phyloP scores from a whole-genome alignment of 2,888 invertebrate species.

The Pheosia tremula region DNA sequence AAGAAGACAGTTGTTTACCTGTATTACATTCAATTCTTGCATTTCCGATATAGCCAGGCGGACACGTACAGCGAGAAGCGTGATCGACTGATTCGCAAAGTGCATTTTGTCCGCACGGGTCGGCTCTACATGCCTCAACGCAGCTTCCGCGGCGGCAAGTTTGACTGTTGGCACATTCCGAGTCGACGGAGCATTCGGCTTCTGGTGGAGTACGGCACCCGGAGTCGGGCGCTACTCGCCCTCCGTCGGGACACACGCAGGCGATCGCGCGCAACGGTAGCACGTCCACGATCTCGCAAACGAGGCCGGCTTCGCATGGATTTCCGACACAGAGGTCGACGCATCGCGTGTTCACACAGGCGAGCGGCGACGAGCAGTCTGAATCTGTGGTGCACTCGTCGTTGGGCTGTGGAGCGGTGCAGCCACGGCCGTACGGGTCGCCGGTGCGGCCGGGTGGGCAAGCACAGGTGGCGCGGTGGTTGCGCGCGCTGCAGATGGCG shows the following conservation, averaged over 20 bases:
- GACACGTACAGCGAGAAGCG: slow-evolving; percentile 91
- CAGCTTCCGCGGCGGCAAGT: slow-evolving; percentile 91
- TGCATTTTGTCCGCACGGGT: slow-evolving; percentile 93
- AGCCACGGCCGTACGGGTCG: slow-evolving; percentile 88
- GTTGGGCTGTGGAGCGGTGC: slow-evolving; percentile 55
- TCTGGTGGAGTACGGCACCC: slow-evolving; percentile 87
- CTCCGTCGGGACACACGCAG: slow-evolving; percentile 94
- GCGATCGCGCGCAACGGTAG: slow-evolving; percentile 93
- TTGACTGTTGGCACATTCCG: slow-evolving; percentile 90
- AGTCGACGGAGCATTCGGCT: slow-evolving; percentile 88
- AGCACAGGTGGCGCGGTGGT: slow-evolving; percentile 91
- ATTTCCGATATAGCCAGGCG: slow-evolving; percentile 91
- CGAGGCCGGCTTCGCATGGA: slow-evolving; percentile 90
- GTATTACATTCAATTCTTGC: slow-evolving; percentile 90
- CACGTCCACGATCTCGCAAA: slow-evolving; percentile 91
- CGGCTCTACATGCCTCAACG: slow-evolving; percentile 90
- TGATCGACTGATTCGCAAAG: slow-evolving; percentile 91
- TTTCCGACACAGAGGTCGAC: slow-evolving; percentile 90
- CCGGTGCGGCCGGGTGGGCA: slow-evolving; percentile 91
- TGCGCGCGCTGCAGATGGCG: slow-evolving; percentile 89
- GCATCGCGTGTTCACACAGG: slow-evolving; percentile 91
- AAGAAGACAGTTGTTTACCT: slow-evolving; percentile 62
- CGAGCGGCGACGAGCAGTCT: slow-evolving; percentile 90
- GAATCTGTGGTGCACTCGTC: slow-evolving; percentile 90
- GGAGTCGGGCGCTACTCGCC: slow-evolving; percentile 89